A percentile compares a stretch with the other conserved stretches of the same genome.
These are phyloP conservation scores for Sphaerophoria rueppellii DNA, from an alignment of 2,888 invertebrate species.

Conservation along the genomic window DNA sequence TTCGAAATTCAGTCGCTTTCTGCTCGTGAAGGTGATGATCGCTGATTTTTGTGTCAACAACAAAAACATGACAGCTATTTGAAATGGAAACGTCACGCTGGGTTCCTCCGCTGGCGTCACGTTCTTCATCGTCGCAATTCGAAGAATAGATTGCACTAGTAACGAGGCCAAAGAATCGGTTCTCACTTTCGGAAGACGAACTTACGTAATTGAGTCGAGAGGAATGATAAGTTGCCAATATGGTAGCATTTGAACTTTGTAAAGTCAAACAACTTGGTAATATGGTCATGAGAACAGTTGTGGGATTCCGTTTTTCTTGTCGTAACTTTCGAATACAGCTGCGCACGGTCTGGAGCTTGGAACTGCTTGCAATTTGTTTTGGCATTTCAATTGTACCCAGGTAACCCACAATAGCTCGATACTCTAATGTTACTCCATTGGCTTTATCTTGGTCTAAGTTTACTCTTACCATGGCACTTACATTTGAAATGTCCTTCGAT, in stretches of 20 bases:
- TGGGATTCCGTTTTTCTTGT: slow-evolving; percentile 93
- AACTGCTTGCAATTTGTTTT: slow-evolving; percentile 88
- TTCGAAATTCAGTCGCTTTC: slow-evolving; percentile 92
- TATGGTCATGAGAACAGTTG: slow-evolving; percentile 92
- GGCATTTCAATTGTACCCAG: slow-evolving; percentile 98
- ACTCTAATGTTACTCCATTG: slow-evolving; percentile 85
- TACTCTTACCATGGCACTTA: slow-evolving; percentile 81
- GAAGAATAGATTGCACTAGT: slow-evolving; percentile 88
- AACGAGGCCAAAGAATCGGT: slow-evolving; percentile 95
- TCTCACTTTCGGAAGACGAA: slow-evolving; percentile 94
- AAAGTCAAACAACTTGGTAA: slow-evolving; percentile 90
- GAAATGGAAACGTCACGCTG: slow-evolving; percentile 85
- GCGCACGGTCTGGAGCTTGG: slow-evolving; percentile 90
- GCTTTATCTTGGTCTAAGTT: slow-evolving; percentile 74
- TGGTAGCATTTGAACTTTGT: slow-evolving; percentile 89
- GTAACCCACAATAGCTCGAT: slow-evolving; percentile 95
- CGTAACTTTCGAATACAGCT: slow-evolving; percentile 94
- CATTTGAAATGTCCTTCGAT: slow-evolving; percentile 81
- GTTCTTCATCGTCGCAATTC: slow-evolving; percentile 81
- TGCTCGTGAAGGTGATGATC: slow-evolving; percentile 91
- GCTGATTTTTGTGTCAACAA: slow-evolving; percentile 93
- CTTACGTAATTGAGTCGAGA: slow-evolving; percentile 94
- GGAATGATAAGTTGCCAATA: slow-evolving; percentile 93
- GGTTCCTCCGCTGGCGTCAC: slow-evolving; percentile 70
- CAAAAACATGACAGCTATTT: slow-evolving; percentile 97